These are phyloP conservation scores for Paraescarpia echinospica DNA, from an alignment of 1,140 invertebrate genomes.

Conservation along the genomic window DNA sequence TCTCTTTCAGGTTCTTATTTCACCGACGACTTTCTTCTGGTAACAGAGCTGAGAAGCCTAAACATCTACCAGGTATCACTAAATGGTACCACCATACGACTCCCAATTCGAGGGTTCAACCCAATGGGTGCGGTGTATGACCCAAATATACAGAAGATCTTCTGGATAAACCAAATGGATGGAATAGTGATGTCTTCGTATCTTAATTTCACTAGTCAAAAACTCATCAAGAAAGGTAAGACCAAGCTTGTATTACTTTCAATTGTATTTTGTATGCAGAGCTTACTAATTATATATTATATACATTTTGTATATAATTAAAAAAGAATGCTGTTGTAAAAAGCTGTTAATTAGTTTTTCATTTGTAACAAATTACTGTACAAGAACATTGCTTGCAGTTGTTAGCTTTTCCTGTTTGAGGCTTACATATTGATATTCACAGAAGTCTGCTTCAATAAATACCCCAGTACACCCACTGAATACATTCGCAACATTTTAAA, in stretches of 20 bases:
- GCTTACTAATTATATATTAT: neutral
- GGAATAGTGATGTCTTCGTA: neutral
- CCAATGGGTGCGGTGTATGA: neutral
- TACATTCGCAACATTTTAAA: neutral
- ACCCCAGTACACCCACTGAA: neutral
- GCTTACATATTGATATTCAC: too few species aligned
- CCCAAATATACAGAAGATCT: neutral
- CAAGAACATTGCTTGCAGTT: too few species aligned
- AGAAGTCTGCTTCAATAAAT: too few species aligned
- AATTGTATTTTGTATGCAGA: neutral
- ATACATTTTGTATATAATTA: too few species aligned
- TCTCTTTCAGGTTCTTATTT: neutral
- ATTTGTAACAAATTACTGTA: too few species aligned
- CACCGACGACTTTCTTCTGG: neutral
- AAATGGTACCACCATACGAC: neutral
- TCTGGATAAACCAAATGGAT: neutral
- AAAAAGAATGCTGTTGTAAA: too few species aligned
- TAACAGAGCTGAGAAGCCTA: neutral
- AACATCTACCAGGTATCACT: neutral
- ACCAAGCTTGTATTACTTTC: neutral
- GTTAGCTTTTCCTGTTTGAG: too few species aligned
- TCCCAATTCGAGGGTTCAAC: neutral
- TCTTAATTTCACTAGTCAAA: neutral
- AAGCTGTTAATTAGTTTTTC: too few species aligned
- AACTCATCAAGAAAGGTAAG: neutral